These are phyloP conservation scores for Pristionchus fissidentatus DNA, from an alignment of 2,888 invertebrate species.

Conservation along the genomic window DNA sequence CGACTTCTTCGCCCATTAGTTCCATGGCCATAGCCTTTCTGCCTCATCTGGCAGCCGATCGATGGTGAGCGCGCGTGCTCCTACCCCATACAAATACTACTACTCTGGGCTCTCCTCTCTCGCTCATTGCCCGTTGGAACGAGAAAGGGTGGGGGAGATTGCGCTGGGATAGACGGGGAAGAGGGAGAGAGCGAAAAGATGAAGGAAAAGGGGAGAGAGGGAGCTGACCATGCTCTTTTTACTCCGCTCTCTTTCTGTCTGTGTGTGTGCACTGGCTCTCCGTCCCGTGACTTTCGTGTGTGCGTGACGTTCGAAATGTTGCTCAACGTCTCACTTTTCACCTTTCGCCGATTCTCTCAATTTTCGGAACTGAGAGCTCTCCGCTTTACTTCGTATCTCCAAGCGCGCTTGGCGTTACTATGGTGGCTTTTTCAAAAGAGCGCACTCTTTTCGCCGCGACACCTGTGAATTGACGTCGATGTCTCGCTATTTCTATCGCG, in stretches of 20 bases:
- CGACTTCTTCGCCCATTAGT: no score
- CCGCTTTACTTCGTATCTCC: not conserved
- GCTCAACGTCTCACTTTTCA: no score
- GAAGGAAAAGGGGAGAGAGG: not conserved
- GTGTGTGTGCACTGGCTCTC: slow-evolving; percentile 12
- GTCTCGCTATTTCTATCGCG: not conserved
- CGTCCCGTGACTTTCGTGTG: slow-evolving; percentile 31
- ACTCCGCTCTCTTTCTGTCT: not conserved
- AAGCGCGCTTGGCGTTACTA: slow-evolving; percentile 1
- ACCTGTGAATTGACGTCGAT: not conserved
- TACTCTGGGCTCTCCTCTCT: not conserved
- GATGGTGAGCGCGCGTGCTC: no score
- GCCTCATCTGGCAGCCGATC: not conserved
- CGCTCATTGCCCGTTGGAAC: slow-evolving; percentile 10
- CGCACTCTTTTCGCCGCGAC: not conserved
- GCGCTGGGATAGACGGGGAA: slow-evolving; percentile 8
- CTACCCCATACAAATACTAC: not conserved
- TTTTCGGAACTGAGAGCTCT: not conserved
- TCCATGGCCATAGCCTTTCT: not conserved
- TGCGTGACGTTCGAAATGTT: not conserved
- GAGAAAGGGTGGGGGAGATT: slow-evolving; percentile 4
- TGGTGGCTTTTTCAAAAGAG: slow-evolving; percentile 5
- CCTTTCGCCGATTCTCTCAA: not conserved
- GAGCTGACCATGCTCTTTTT: slow-evolving; percentile 25
- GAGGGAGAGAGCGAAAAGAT: slow-evolving; percentile 28